Evolutionary conservation across 2,113 vertebrate species (phyloP).

Genomic region (Struthidea cinerea): DNA sequence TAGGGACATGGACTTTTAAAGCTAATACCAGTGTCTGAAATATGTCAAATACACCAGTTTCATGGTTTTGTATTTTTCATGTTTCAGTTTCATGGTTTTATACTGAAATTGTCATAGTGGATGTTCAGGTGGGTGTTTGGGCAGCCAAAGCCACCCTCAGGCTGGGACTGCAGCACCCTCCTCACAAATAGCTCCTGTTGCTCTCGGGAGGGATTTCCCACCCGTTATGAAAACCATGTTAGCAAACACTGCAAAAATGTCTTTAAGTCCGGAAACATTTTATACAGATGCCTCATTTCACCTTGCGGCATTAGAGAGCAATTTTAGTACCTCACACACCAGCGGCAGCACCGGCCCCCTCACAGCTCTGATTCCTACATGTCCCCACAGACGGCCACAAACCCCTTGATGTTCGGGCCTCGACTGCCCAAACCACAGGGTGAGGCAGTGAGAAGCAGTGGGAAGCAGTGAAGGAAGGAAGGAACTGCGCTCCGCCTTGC

Average conservation of each 20-base stretch:
- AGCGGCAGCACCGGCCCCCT: too few relatives aligned
- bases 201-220: fast-evolving
- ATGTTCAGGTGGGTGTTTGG: too few relatives aligned
- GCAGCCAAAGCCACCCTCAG: not conserved
- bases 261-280: not conserved
- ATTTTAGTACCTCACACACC: not conserved
- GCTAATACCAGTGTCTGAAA: fast-evolving
- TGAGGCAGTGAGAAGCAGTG: fast-evolving
- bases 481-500: too few relatives aligned
- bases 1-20: not conserved
- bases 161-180: too few relatives aligned
- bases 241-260: not conserved
- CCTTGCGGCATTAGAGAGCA: fast-evolving
- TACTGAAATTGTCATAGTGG: fast-evolving
- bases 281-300: not conserved
- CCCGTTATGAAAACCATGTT: not conserved
- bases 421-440: not conserved
- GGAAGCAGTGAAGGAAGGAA: not conserved
- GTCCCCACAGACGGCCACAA: not conserved
- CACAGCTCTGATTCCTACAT: not conserved
- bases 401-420: not conserved
- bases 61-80: not conserved
- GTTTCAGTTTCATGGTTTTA: not conserved
- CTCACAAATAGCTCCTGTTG: fast-evolving
- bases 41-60: fast-evolving